These are phyloP conservation scores for Drosophila vallismaia DNA, from an alignment of 2,888 invertebrate genomes.

Conservation along the genomic window DNA sequence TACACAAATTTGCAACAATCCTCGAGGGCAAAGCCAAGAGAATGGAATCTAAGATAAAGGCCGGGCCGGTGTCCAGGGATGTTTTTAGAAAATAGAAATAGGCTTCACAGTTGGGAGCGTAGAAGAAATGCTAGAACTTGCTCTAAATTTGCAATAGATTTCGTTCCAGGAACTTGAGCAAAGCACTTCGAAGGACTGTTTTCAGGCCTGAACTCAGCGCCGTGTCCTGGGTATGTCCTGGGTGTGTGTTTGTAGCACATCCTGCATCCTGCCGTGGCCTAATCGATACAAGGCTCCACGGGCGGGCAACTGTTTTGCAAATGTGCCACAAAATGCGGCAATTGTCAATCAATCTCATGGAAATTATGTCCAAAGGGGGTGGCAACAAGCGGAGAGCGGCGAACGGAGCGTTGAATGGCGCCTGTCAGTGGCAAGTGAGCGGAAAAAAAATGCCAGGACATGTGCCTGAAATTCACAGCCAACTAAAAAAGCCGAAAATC, in stretches of 20 bases:
- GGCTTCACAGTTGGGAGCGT: not conserved
- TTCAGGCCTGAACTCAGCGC: constrained; percentile 40
- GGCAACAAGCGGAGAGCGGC: constrained; percentile 25
- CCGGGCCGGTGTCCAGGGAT: not conserved
- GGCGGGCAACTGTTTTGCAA: constrained; percentile 64
- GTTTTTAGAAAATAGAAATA: not conserved
- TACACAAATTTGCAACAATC: constrained; percentile 52
- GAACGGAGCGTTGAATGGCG: constrained; percentile 53
- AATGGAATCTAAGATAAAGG: not conserved
- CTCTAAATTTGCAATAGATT: not conserved
- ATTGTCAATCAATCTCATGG: constrained; percentile 77
- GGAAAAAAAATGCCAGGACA: constrained; percentile 34
- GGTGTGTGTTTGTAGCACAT: constrained; percentile 9
- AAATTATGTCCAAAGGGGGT: constrained; percentile 63
- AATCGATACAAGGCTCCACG: constrained; percentile 67
- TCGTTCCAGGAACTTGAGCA: constrained; percentile 29
- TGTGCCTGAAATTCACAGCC: constrained; percentile 29
- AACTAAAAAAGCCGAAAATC: constrained; percentile 11
- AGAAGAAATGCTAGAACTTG: too few species aligned
- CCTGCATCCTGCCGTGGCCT: constrained; percentile 48
- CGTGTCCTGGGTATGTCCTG: constrained; percentile 6
- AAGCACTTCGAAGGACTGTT: constrained; percentile 4
- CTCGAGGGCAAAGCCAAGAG: constrained; percentile 16
- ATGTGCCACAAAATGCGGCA: constrained; percentile 76
- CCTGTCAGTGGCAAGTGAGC: constrained; percentile 56